A percentile compares a stretch with the other conserved stretches of the same genome.
Evolutionary conservation across 2,797 vertebrate species (phyloP).

Genomic region (Lindbergichthys nudifrons): DNA sequence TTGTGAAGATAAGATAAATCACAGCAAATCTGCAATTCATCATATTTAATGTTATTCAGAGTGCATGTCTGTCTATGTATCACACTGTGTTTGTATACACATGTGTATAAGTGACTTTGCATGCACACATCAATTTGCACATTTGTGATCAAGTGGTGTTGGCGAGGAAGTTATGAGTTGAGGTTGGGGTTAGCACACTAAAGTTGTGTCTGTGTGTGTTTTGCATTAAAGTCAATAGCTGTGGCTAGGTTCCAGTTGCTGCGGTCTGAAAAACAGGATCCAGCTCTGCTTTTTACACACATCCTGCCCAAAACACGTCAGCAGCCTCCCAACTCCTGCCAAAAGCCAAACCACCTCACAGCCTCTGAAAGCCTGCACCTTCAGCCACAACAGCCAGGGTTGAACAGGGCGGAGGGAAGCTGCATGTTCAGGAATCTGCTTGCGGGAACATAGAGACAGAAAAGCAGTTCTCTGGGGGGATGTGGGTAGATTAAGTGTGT

Average conservation of each 20-base stretch:
- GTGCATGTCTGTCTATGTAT: not conserved
- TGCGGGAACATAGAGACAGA: constrained; percentile 49
- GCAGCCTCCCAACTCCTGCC: constrained; percentile 78
- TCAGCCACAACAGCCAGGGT: constrained; percentile 61
- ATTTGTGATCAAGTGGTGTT: constrained; percentile 40
- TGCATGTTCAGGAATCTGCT: constrained; percentile 56
- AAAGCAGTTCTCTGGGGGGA: constrained; percentile 27
- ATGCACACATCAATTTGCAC: constrained; percentile 22
- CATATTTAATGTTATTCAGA: not conserved
- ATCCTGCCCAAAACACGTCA: constrained; percentile 83
- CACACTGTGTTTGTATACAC: constrained; percentile 3
- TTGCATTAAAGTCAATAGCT: constrained; percentile 69
- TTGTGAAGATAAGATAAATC: constrained; percentile 23
- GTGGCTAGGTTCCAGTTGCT: constrained; percentile 73
- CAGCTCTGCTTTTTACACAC: constrained; percentile 81
- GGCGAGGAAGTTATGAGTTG: constrained; percentile 54
- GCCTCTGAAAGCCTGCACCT: constrained; percentile 70
- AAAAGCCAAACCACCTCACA: constrained; percentile 74
- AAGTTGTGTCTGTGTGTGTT: constrained; percentile 59
- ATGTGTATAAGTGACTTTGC: constrained; percentile 15
- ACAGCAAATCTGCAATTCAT: constrained; percentile 4
- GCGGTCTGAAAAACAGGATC: constrained; percentile 82
- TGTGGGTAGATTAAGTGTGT: constrained; percentile 37
- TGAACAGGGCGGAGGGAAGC: constrained; percentile 54
- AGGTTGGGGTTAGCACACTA: constrained; percentile 60